Conservation (phyloP, 2,113 vertebrate genomes). For the Hydrochoerus hydrochaeris region DNA sequence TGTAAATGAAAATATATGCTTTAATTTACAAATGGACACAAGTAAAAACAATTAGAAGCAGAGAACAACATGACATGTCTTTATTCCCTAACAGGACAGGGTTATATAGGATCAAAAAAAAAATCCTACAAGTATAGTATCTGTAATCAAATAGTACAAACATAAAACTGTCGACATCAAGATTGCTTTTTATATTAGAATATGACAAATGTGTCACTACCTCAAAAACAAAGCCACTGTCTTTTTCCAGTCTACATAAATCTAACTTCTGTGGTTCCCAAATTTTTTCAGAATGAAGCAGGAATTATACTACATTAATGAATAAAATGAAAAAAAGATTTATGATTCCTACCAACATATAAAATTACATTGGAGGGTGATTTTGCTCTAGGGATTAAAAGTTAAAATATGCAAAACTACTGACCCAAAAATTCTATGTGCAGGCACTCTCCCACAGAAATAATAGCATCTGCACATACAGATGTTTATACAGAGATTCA, state of each 20-base stretch:
- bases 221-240: conserved; percentile 26
- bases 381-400: neutral
- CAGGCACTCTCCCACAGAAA: neutral
- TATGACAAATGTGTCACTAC: neutral
- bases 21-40: conserved; percentile 49
- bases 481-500: neutral
- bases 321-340: conserved; percentile 41
- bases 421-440: neutral
- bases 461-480: neutral
- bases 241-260: conserved; percentile 45
- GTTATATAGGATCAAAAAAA: neutral
- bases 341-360: neutral
- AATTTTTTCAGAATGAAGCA: conserved; percentile 6
- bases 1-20: conserved; percentile 16
- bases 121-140: neutral
- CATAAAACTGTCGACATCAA: neutral
- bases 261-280: conserved; percentile 30
- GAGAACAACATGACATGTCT: neutral
- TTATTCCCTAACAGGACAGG: neutral
- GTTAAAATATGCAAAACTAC: neutral
- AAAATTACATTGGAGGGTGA: neutral
- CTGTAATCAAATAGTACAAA: conserved; percentile 47
- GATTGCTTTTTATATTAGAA: neutral
- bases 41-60: conserved; percentile 51
- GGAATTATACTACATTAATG: neutral